A percentile compares a stretch with the other conserved stretches of the same genome.
phyloP scores from a whole-genome alignment of 2,888 invertebrate species.

The Hypsopygia costalis region DNA sequence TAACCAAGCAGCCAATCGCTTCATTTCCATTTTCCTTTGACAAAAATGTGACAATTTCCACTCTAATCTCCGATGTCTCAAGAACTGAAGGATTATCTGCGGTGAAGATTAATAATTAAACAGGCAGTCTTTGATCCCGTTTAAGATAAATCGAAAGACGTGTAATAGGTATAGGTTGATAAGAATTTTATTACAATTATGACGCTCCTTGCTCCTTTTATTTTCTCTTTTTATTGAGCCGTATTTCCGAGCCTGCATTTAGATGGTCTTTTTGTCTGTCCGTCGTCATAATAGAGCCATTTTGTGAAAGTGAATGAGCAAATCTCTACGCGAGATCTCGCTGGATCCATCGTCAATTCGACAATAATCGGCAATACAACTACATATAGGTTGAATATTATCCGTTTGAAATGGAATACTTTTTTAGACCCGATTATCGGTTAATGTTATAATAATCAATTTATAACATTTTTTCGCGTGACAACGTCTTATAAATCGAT shows the following conservation, averaged over 20 bases:
- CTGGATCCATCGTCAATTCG: not conserved
- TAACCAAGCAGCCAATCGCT: constrained; percentile 12
- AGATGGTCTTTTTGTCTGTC: constrained; percentile 3
- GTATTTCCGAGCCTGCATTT: constrained; percentile 1
- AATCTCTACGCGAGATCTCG: constrained; percentile 2
- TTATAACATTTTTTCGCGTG: too few relatives aligned
- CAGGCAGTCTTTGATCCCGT: constrained; percentile 9
- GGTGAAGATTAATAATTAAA: constrained; percentile 14
- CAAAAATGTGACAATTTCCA: constrained; percentile 11
- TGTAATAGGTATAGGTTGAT: not conserved
- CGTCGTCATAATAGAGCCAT: constrained; percentile 1
- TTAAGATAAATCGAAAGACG: constrained; percentile 1
- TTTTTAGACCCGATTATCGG: too few relatives aligned
- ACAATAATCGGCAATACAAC: too few relatives aligned
- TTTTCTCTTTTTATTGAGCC: not conserved
- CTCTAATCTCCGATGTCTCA: constrained; percentile 2
- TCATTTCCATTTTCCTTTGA: constrained; percentile 11
- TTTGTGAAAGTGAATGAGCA: constrained; percentile 1
- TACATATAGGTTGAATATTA: too few relatives aligned
- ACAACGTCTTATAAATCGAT: too few relatives aligned
- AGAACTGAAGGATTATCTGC: constrained; percentile 8
- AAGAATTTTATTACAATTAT: constrained; percentile 2
- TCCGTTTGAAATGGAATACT: too few relatives aligned
- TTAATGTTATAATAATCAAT: too few relatives aligned
- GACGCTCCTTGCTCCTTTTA: not conserved